phyloP scores from a whole-genome alignment of 2,888 invertebrate species.

The Protophormia terraenovae region DNA sequence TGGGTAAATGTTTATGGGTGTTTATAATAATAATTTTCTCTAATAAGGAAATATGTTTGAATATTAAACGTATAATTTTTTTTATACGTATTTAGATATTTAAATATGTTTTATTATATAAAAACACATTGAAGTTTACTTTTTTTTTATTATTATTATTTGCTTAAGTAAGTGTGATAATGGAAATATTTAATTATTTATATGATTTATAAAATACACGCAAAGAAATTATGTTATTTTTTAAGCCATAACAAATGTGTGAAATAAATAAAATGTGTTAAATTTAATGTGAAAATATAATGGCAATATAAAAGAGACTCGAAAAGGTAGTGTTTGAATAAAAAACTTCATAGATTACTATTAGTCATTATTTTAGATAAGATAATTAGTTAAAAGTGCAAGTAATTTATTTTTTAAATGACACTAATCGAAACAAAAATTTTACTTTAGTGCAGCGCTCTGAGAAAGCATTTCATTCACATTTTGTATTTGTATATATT shows the following conservation, averaged over 20 bases:
- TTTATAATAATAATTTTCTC: constrained; percentile 14
- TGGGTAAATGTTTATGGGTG: neutral
- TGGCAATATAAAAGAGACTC: too few relatives aligned
- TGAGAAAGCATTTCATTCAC: too few relatives aligned
- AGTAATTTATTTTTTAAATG: too few relatives aligned
- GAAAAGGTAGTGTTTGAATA: too few relatives aligned
- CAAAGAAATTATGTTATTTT: neutral
- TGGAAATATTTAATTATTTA: neutral
- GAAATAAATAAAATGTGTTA: neutral
- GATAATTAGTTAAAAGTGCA: too few relatives aligned
- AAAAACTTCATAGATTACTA: too few relatives aligned
- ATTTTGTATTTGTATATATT: too few relatives aligned
- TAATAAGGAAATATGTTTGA: constrained; percentile 6
- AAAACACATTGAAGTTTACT: neutral
- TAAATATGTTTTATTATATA: neutral
- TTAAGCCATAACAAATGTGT: neutral
- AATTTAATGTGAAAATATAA: too few relatives aligned
- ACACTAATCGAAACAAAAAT: too few relatives aligned
- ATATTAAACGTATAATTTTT: neutral
- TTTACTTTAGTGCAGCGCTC: too few relatives aligned
- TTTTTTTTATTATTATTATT: neutral
- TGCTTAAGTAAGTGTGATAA: constrained; percentile 10
- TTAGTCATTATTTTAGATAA: too few relatives aligned
- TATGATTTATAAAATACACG: neutral
- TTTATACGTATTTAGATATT: neutral